These are phyloP conservation scores for Campoletis sonorensis DNA, from an alignment of 1,140 invertebrate genomes.

Conservation along the genomic window DNA sequence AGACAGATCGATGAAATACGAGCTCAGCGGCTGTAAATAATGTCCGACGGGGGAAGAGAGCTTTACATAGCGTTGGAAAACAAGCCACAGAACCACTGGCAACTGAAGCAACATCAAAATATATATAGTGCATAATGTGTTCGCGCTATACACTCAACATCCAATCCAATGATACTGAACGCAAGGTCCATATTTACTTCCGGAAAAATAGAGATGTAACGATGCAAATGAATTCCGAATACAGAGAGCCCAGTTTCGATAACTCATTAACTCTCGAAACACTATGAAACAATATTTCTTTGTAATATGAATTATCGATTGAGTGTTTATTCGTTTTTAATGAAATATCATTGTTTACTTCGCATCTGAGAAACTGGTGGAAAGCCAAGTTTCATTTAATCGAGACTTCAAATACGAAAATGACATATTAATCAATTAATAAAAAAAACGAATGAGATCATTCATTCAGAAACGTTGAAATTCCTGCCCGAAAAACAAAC, in stretches of 20 bases:
- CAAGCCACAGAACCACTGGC: conserved; percentile 13
- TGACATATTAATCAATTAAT: no score
- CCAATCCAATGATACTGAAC: conserved; percentile 11
- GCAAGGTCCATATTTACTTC: background rate
- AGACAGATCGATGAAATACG: conserved; percentile 54
- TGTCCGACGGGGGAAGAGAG: conserved; percentile 30
- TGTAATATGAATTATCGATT: no score
- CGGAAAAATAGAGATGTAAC: conserved; percentile 10
- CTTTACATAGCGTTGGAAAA: conserved; percentile 36
- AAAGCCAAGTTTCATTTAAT: no score
- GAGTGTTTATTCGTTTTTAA: no score
- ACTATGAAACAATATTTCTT: no score
- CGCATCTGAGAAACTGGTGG: no score
- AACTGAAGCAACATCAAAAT: conserved; percentile 23
- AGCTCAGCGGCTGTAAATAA: conserved; percentile 52
- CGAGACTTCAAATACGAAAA: no score
- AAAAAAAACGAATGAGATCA: no score
- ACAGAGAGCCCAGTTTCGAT: background rate
- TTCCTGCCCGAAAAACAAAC: no score
- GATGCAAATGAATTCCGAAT: background rate
- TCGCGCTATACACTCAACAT: background rate
- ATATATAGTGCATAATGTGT: conserved; percentile 19
- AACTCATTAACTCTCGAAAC: background rate
- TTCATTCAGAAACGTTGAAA: no score
- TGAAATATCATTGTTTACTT: no score